Evolutionary conservation across 1,140 invertebrate genomes (phyloP).

Genomic region (Choristoneura fumiferana): DNA sequence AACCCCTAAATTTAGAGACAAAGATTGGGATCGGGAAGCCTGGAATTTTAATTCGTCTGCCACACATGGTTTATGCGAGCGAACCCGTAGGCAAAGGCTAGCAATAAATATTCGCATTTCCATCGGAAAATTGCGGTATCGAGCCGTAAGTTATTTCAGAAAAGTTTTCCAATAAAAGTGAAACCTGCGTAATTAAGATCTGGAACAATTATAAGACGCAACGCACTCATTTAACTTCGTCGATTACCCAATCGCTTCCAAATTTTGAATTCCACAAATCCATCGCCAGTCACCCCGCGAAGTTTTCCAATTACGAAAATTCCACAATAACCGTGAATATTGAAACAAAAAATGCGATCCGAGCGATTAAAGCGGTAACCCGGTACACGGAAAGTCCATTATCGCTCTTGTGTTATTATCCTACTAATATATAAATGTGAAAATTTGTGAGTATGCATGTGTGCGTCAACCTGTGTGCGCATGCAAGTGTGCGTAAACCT

Average conservation of each 20-base stretch:
- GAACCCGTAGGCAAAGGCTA: too few species aligned
- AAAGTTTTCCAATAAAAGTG: conserved; percentile 9
- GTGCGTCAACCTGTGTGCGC: too few species aligned
- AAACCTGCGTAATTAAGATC: conserved; percentile 13
- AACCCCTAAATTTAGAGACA: too few species aligned
- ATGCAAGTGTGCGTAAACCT: too few species aligned
- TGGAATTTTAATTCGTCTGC: too few species aligned
- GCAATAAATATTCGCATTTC: too few species aligned
- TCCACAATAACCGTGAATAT: conserved; percentile 30
- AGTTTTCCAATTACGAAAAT: conserved; percentile 13
- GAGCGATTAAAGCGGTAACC: conserved; percentile 7
- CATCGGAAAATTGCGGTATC: too few species aligned
- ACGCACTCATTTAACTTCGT: conserved; percentile 17
- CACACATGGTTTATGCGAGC: too few species aligned
- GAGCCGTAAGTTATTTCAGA: background rate
- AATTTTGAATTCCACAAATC: background rate
- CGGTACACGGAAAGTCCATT: conserved; percentile 13
- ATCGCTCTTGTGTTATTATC: conserved; percentile 6
- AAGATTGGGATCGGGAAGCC: too few species aligned
- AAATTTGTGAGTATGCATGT: too few species aligned
- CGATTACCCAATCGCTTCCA: background rate
- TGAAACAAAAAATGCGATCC: conserved; percentile 20
- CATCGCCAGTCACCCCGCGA: background rate
- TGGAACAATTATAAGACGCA: conserved; percentile 10
- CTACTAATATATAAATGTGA: too few species aligned